A percentile compares a stretch with the other conserved stretches of the same genome.
phyloP scores from a whole-genome alignment of 2,888 invertebrate genomes.

The Torymus tubicola region DNA sequence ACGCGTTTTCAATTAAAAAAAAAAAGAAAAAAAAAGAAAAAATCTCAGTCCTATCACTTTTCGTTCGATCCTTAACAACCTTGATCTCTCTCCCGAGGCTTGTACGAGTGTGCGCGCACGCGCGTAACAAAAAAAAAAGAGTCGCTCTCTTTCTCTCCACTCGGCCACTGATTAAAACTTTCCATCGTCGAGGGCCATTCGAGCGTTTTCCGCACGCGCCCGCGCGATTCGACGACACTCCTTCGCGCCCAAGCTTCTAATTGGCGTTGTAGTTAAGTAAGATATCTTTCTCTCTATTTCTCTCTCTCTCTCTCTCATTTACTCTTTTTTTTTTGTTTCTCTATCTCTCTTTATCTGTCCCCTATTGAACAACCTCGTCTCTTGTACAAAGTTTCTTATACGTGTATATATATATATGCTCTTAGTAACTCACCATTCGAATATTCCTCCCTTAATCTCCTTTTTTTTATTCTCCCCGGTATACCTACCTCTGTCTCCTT shows the following conservation, averaged over 20 bases:
- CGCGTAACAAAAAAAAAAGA: not conserved
- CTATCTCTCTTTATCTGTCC: not conserved
- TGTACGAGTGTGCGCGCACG: not conserved
- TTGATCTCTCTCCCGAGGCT: constrained; percentile 28
- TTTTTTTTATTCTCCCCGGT: not conserved
- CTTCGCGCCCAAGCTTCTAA: constrained; percentile 49
- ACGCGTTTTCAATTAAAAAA: too few species aligned
- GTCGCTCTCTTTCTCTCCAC: not conserved
- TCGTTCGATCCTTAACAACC: constrained; percentile 9
- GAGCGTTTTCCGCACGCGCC: constrained; percentile 3
- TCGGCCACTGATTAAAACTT: constrained; percentile 31
- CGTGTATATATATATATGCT: not conserved
- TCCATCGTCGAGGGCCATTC: constrained; percentile 9
- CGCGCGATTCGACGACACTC: constrained; percentile 3
- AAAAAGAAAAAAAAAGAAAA: too few species aligned
- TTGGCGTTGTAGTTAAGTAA: constrained; percentile 49
- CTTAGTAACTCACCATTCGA: not conserved
- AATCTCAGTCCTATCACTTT: too few species aligned
- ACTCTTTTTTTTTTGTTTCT: constrained; percentile 7
- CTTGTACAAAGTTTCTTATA: constrained; percentile 37
- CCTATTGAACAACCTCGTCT: constrained; percentile 13
- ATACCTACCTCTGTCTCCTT: not conserved
- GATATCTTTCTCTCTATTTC: not conserved
- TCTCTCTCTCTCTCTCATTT: not conserved
- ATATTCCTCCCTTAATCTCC: constrained; percentile 12